phyloP scores from a whole-genome alignment of 2,113 vertebrate species.

The Recurvirostra avosetta region DNA sequence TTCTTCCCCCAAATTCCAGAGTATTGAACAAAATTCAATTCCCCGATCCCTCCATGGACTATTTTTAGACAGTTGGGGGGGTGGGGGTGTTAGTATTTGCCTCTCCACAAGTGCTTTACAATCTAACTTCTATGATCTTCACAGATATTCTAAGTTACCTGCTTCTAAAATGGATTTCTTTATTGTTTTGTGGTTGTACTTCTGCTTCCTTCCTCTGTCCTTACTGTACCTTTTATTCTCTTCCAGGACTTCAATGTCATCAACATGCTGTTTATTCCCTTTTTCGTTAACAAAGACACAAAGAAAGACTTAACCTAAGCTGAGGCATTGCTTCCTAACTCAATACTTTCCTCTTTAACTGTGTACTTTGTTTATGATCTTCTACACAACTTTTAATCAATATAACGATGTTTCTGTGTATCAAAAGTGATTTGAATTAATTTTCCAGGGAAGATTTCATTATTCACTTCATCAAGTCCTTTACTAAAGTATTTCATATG shows the following conservation, averaged over 20 bases:
- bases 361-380: background rate
- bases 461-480: background rate
- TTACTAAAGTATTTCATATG: background rate
- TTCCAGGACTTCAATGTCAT: background rate
- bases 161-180: background rate
- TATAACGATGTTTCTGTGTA: background rate
- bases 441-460: background rate
- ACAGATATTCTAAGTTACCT: background rate
- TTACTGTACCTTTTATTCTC: background rate
- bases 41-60: accelerated
- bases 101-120: background rate
- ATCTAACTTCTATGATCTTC: background rate
- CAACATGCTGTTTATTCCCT: background rate
- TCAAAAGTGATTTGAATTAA: background rate
- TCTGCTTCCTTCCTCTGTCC: background rate
- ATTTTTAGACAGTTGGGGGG: background rate
- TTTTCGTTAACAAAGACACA: background rate
- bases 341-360: background rate
- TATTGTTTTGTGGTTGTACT: background rate
- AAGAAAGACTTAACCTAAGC: background rate
- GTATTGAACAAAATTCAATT: background rate
- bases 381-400: slow-evolving; percentile 2
- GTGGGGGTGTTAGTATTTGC: background rate
- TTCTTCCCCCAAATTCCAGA: background rate
- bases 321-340: background rate